A percentile compares a stretch with the other conserved stretches of the same genome.
Evolutionary conservation across 2,113 vertebrate species (phyloP).

Genomic region (Urocolius indicus): DNA sequence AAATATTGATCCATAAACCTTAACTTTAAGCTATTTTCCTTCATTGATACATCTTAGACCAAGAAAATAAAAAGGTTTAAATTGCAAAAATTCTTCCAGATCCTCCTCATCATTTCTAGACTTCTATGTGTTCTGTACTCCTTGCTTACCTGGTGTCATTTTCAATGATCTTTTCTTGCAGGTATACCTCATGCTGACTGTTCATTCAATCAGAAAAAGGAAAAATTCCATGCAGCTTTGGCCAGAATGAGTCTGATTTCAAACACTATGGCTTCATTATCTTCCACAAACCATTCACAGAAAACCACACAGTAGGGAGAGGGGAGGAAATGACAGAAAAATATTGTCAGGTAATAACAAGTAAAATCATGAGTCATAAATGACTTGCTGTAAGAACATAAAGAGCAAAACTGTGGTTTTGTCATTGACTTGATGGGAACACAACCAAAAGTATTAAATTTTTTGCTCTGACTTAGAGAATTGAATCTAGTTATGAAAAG

Average conservation of each 20-base stretch:
- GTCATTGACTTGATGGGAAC: background rate
- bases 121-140: background rate
- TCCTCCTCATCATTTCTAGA: background rate
- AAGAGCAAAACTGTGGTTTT: background rate
- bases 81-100: background rate
- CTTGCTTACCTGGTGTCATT: background rate
- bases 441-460: background rate
- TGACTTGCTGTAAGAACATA: slow-evolving; percentile 12
- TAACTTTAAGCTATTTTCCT: background rate
- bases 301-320: background rate
- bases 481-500: background rate
- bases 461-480: background rate
- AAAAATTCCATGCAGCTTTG: background rate
- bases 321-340: background rate
- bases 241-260: background rate
- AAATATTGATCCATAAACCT: background rate
- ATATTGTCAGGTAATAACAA: slow-evolving; percentile 4
- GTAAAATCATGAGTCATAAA: slow-evolving; percentile 17
- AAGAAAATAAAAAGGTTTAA: background rate
- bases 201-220: background rate
- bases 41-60: background rate
- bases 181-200: background rate
- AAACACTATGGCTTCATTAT: background rate
- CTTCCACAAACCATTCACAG: background rate
- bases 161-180: background rate